Evolutionary conservation across 2,888 invertebrate genomes (phyloP).

Genomic region (Resseliella maxima): DNA sequence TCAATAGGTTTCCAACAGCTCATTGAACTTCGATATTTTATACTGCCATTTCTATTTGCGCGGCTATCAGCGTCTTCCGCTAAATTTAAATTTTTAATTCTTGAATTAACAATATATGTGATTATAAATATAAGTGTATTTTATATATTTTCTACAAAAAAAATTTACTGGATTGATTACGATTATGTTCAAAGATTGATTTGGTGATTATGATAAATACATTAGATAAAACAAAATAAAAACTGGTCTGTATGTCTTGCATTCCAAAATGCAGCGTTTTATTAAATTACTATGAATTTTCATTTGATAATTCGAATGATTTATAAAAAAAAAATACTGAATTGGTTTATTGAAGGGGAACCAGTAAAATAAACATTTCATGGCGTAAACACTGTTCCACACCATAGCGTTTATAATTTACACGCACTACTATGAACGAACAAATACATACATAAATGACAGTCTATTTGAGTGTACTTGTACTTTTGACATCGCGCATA

Average conservation of each 20-base stretch:
- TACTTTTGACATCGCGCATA: constrained; percentile 15
- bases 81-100: constrained; percentile 62
- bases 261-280: no score
- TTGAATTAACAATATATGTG: constrained; percentile 76
- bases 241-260: not conserved
- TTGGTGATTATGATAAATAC: constrained; percentile 73
- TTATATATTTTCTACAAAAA: constrained; percentile 80
- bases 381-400: no score
- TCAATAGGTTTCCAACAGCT: constrained; percentile 84
- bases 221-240: not conserved
- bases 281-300: no score
- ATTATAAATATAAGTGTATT: constrained; percentile 78
- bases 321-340: no score
- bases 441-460: not conserved
- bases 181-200: constrained; percentile 83
- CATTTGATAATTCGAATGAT: no score
- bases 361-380: no score
- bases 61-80: constrained; percentile 73
- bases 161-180: constrained; percentile 82
- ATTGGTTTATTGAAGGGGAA: no score
- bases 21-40: constrained; percentile 95
- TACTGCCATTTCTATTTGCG: constrained; percentile 87
- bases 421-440: no score
- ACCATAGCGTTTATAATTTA: no score
- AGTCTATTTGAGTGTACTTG: not conserved